Evolutionary conservation across 2,888 invertebrate species (phyloP).

Genomic region (Drosophila limbata): DNA sequence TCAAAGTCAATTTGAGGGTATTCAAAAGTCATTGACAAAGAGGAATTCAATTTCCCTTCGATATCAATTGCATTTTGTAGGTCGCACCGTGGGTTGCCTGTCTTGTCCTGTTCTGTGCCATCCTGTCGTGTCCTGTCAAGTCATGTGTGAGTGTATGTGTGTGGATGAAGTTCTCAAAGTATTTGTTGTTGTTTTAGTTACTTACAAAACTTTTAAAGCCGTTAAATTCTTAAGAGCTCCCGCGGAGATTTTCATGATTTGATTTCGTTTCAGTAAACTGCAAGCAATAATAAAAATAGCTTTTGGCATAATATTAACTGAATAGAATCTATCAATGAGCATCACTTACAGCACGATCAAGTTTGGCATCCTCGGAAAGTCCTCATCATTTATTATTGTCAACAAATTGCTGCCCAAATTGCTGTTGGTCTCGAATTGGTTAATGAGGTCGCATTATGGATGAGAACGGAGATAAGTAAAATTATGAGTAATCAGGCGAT

Average conservation of each 20-base stretch:
- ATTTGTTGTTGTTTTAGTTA: constrained; percentile 82
- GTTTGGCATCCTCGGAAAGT: constrained; percentile 90
- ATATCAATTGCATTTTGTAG: constrained; percentile 66
- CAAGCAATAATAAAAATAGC: constrained; percentile 57
- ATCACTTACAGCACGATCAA: constrained; percentile 92
- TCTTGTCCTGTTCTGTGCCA: constrained; percentile 21
- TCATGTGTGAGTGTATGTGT: constrained; percentile 30
- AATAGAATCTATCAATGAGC: not conserved
- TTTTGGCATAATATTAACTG: constrained; percentile 21
- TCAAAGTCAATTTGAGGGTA: constrained; percentile 20
- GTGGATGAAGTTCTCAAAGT: constrained; percentile 54
- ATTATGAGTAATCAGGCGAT: constrained; percentile 39
- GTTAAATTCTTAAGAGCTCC: constrained; percentile 92
- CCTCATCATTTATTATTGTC: constrained; percentile 88
- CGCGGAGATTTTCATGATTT: constrained; percentile 91
- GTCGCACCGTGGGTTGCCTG: constrained; percentile 37
- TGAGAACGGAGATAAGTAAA: constrained; percentile 22
- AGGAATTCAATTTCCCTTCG: constrained; percentile 4
- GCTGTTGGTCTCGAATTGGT: constrained; percentile 85
- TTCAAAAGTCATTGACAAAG: constrained; percentile 8
- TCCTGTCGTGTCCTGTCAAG: constrained; percentile 41
- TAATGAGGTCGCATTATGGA: constrained; percentile 42
- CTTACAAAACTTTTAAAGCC: constrained; percentile 94
- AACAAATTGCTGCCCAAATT: constrained; percentile 92
- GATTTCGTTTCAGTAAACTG: constrained; percentile 95